Evolutionary conservation across 1,140 invertebrate species (phyloP).

Genomic region (Hyles euphorbiae): DNA sequence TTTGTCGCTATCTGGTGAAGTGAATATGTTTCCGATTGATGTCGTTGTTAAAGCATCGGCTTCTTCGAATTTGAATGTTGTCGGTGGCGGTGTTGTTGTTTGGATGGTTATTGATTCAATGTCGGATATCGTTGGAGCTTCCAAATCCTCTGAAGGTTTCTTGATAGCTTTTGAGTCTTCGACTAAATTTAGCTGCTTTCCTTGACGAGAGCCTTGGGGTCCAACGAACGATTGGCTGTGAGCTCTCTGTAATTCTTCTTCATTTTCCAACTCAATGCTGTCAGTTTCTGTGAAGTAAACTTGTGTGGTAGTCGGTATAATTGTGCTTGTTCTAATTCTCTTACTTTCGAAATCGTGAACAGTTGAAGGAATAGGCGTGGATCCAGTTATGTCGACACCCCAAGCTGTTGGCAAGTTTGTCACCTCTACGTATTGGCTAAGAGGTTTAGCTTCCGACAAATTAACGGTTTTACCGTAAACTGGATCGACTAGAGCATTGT

Average conservation of each 20-base stretch:
- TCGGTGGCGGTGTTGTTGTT: constrained; percentile 50
- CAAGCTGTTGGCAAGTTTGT: constrained; percentile 61
- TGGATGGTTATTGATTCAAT: constrained; percentile 35
- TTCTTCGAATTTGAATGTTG: constrained; percentile 37
- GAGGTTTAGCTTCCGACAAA: constrained; percentile 42
- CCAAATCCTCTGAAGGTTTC: constrained; percentile 55
- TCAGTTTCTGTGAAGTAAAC: constrained; percentile 59
- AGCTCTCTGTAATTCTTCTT: constrained; percentile 72
- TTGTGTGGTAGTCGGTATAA: constrained; percentile 37
- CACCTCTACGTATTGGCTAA: constrained; percentile 54
- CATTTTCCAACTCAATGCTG: constrained; percentile 66
- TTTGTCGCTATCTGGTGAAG: constrained; percentile 56
- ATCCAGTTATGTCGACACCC: constrained; percentile 46
- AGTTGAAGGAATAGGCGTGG: constrained; percentile 38
- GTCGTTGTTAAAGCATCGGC: constrained; percentile 38
- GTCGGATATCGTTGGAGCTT: constrained; percentile 51
- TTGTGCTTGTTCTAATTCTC: constrained; percentile 47
- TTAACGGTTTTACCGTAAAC: constrained; percentile 51
- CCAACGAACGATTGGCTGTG: constrained; percentile 71
- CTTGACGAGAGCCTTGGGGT: constrained; percentile 54
- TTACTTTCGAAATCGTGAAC: constrained; percentile 60
- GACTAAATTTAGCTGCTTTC: constrained; percentile 61
- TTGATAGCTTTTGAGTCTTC: constrained; percentile 42
- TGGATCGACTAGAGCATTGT: constrained; percentile 59
- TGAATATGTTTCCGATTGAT: constrained; percentile 43